phyloP scores from a whole-genome alignment of 2,888 invertebrate species.

The Tetramorium bicarinatum region DNA sequence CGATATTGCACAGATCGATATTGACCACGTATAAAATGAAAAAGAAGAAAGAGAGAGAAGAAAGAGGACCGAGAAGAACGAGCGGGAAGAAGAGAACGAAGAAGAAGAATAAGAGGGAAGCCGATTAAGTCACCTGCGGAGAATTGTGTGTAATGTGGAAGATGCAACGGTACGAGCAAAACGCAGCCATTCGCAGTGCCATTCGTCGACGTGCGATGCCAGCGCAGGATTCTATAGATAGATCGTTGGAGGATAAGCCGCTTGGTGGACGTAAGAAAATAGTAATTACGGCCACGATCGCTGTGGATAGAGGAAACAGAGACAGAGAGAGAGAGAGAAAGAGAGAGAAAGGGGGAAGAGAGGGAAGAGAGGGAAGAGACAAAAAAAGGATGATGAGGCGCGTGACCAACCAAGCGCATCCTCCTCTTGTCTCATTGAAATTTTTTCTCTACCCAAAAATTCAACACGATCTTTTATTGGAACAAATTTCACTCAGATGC shows the following conservation, averaged over 20 bases:
- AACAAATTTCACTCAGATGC: conserved; percentile 20
- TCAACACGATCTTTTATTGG: conserved; percentile 16
- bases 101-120: conserved; percentile 35
- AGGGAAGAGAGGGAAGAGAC: conserved; percentile 1
- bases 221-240: conserved; percentile 69
- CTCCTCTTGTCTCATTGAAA: conserved; percentile 56
- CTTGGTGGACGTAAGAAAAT: conserved; percentile 73
- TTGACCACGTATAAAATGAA: background rate
- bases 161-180: conserved; percentile 64
- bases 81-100: conserved; percentile 36
- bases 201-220: conserved; percentile 67
- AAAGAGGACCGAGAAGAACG: background rate
- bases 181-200: conserved; percentile 60
- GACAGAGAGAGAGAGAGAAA: conserved; percentile 45
- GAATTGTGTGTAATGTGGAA: conserved; percentile 63
- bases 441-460: conserved; percentile 27
- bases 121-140: conserved; percentile 69
- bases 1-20: conserved; percentile 18
- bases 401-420: conserved; percentile 64
- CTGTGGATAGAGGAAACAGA: conserved; percentile 61
- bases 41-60: background rate
- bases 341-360: conserved; percentile 22
- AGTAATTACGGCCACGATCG: conserved; percentile 76
- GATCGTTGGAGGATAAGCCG: conserved; percentile 74
- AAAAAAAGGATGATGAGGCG: conserved; percentile 53